Evolutionary conservation across 2,888 invertebrate species (phyloP).

Genomic region (Limnephilus marmoratus): DNA sequence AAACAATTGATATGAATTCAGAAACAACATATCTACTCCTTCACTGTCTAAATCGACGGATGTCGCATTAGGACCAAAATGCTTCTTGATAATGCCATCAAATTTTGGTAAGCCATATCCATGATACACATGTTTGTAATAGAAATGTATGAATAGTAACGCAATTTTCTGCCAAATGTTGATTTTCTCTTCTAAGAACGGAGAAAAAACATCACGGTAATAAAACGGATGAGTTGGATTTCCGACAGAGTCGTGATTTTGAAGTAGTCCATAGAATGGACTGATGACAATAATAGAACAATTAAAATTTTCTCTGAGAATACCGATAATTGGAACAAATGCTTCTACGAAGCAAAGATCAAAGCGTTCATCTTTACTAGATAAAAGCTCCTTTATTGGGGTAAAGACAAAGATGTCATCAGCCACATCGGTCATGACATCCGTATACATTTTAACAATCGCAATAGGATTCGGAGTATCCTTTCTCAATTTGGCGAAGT

Average conservation of each 20-base stretch:
- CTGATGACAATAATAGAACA: constrained; percentile 77
- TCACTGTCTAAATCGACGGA: constrained; percentile 72
- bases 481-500: constrained; percentile 60
- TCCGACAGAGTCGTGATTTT: constrained; percentile 76
- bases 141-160: constrained; percentile 51
- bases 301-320: constrained; percentile 76
- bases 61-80: constrained; percentile 69
- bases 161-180: constrained; percentile 70
- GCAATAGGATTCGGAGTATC: constrained; percentile 21
- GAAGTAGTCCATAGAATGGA: constrained; percentile 74
- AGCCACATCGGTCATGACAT: constrained; percentile 67
- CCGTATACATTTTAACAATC: constrained; percentile 50
- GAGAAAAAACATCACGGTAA: constrained; percentile 75
- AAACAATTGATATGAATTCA: constrained; percentile 72
- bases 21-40: constrained; percentile 73
- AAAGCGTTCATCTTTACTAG: constrained; percentile 73
- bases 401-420: constrained; percentile 67
- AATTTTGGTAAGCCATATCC: constrained; percentile 61
- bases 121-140: constrained; percentile 59
- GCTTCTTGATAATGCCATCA: constrained; percentile 65
- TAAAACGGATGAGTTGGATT: constrained; percentile 76
- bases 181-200: constrained; percentile 72
- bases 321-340: constrained; percentile 75
- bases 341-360: constrained; percentile 79
- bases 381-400: constrained; percentile 67